A percentile compares a stretch with the other conserved stretches of the same genome.
Conservation (phyloP, 2,797 vertebrate genomes). For the Gouania willdenowi region DNA sequence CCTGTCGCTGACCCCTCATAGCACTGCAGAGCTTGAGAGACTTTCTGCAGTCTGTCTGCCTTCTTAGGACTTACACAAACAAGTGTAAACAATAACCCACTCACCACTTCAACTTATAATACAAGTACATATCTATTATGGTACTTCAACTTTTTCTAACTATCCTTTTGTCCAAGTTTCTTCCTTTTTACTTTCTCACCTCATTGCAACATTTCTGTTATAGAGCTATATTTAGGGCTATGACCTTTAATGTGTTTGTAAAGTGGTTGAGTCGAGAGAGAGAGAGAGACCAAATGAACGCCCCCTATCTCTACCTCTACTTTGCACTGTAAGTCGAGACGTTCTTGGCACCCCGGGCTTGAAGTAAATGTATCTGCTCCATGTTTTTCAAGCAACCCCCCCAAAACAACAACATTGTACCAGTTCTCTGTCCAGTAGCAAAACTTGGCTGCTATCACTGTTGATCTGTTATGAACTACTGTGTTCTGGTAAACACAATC, state of each 20-base stretch:
- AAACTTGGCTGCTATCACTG: not conserved
- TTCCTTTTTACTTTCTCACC: not conserved
- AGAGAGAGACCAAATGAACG: conserved; percentile 1
- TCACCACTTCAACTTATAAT: too few species aligned
- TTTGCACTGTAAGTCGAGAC: conserved; percentile 56
- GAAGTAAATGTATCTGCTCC: conserved; percentile 43
- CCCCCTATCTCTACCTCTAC: conserved; percentile 15
- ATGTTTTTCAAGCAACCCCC: conserved; percentile 53
- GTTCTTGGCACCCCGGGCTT: conserved; percentile 34
- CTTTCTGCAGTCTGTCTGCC: not conserved
- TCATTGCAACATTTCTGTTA: conserved; percentile 24
- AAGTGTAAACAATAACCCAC: not conserved
- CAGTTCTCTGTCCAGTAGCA: conserved; percentile 1
- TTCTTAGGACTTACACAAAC: not conserved
- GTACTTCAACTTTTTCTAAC: too few species aligned
- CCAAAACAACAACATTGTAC: not conserved
- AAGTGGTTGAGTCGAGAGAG: conserved; percentile 36
- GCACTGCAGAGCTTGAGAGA: not conserved
- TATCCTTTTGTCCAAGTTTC: not conserved
- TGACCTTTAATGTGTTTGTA: conserved; percentile 71
- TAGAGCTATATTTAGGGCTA: conserved; percentile 67
- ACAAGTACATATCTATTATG: too few species aligned
- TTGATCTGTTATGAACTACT: not conserved
- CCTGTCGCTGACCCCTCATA: conserved; percentile 37
- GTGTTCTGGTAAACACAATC: too few species aligned